These are phyloP conservation scores for Loris lydekkerianus DNA, from an alignment of 2,797 vertebrate genomes.

Conservation along the genomic window DNA sequence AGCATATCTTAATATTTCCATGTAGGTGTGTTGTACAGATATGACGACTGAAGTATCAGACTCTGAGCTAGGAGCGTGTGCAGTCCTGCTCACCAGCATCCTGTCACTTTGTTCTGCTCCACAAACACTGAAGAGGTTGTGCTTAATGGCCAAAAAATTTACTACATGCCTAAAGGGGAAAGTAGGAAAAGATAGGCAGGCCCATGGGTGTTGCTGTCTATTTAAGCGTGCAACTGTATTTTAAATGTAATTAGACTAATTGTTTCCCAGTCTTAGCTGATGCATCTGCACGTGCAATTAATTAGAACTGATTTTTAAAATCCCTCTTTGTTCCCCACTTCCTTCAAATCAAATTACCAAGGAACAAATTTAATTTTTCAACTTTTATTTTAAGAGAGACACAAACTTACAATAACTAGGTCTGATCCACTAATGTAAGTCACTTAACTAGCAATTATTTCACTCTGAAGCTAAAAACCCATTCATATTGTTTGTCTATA, in stretches of 20 bases:
- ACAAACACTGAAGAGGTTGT: slow-evolving; percentile 55
- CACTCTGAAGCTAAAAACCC: slow-evolving; percentile 65
- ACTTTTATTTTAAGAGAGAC: slow-evolving; percentile 73
- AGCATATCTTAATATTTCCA: not conserved
- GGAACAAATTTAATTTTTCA: slow-evolving; percentile 79
- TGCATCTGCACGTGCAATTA: slow-evolving; percentile 75
- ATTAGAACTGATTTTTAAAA: slow-evolving; percentile 79
- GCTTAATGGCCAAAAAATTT: slow-evolving; percentile 75
- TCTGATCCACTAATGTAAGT: slow-evolving; percentile 52
- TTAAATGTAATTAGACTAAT: slow-evolving; percentile 76
- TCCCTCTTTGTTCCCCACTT: slow-evolving; percentile 65
- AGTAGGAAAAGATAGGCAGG: slow-evolving; percentile 61
- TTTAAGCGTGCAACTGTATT: slow-evolving; percentile 77
- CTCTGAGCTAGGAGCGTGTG: not conserved
- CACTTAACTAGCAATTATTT: slow-evolving; percentile 74
- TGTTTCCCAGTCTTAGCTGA: slow-evolving; percentile 66
- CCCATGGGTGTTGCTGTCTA: slow-evolving; percentile 59
- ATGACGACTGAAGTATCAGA: not conserved
- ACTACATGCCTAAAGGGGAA: not conserved
- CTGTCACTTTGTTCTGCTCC: slow-evolving; percentile 56
- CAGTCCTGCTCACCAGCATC: not conserved
- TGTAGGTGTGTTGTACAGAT: not conserved
- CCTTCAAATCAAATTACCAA: slow-evolving; percentile 71
- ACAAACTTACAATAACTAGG: slow-evolving; percentile 68
- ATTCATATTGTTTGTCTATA: slow-evolving; percentile 64